Evolutionary conservation across 2,888 invertebrate species (phyloP), one percentile per base, ranked within the genome.

Genomic region (Plebejus argus): DNA sequence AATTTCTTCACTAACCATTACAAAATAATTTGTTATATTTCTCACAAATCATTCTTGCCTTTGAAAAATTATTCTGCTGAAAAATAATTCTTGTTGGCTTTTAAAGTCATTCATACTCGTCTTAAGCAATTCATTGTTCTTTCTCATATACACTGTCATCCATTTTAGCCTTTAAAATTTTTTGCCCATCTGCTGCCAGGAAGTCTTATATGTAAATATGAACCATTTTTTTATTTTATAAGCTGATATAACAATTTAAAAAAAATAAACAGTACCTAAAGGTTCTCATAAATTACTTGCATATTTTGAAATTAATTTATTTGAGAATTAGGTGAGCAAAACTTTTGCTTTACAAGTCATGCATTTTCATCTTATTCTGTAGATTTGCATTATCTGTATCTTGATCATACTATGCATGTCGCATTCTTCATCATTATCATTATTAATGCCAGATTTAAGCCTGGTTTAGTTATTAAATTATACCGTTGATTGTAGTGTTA

Each of bases 391-490:
- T 53, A 74, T 74, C 23, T 28, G 74, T 53, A 74, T 74, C 18
- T 49, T 53, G 12, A 33, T 72, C 18, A 74, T 74, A 71, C 20
- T 71, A 49, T 74, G 74, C 74, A 74, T 74, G 74, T 74, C 18
- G 45, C 49, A 74, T 49, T 74, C 45, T 49, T 72, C 49, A 15
- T 74, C 74, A 74, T 74, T 49, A 53, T 53, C 74, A 74, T 74
- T 45, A 12, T 74, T 28, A 74, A 74, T 49, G 28, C 74, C 74
- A 74, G 74, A 74, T 74, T 74, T 74, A 23, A 18, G 74, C 74
- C 74, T 74, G 74, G 74, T 74, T 28, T 74, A 74, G 74, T 74
- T 74, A 74, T 74, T 6, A 66, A 66, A 53, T 53, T 72, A 72
- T 74, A 49, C 8, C 74, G 49, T 74, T 53, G 74, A 74, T 18